Evolutionary conservation across 2,113 vertebrate species (phyloP).

Genomic region (Mugil cephalus): DNA sequence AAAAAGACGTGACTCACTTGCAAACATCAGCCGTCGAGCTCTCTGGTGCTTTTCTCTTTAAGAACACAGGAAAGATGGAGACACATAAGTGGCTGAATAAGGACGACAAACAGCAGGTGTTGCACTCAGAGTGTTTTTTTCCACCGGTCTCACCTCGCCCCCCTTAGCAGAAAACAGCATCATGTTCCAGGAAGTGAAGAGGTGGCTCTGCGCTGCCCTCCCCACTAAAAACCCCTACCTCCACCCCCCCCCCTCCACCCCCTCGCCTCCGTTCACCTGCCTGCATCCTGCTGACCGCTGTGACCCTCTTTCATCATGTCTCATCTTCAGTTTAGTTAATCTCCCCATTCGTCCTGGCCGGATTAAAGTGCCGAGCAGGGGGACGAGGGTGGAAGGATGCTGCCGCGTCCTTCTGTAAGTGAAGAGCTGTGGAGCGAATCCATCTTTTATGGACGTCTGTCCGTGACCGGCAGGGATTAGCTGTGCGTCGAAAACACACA

Average conservation of each 20-base stretch:
- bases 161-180: conserved; percentile 40
- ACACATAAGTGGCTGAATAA: conserved; percentile 30
- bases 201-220: conserved; percentile 23
- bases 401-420: conserved; percentile 26
- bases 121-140: conserved; percentile 26
- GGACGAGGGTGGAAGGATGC: conserved; percentile 11
- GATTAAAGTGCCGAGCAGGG: conserved; percentile 39
- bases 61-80: conserved; percentile 16
- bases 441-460: conserved; percentile 57
- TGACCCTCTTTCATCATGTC: conserved; percentile 34
- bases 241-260: not conserved
- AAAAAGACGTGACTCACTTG: not conserved
- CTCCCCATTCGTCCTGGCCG: conserved; percentile 35
- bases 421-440: conserved; percentile 58
- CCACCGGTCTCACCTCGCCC: conserved; percentile 35
- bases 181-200: conserved; percentile 63
- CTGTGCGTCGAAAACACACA: conserved; percentile 14
- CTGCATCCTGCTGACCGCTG: conserved; percentile 22
- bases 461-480: conserved; percentile 59
- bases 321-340: conserved; percentile 40
- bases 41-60: conserved; percentile 11
- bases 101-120: conserved; percentile 66
- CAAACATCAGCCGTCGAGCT: not conserved
- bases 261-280: conserved; percentile 21
- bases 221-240: conserved; percentile 34